A percentile compares a stretch with the other conserved stretches of the same genome.
Conservation (phyloP, 1,140 invertebrate genomes). For the Lanistes nyassanus region DNA sequence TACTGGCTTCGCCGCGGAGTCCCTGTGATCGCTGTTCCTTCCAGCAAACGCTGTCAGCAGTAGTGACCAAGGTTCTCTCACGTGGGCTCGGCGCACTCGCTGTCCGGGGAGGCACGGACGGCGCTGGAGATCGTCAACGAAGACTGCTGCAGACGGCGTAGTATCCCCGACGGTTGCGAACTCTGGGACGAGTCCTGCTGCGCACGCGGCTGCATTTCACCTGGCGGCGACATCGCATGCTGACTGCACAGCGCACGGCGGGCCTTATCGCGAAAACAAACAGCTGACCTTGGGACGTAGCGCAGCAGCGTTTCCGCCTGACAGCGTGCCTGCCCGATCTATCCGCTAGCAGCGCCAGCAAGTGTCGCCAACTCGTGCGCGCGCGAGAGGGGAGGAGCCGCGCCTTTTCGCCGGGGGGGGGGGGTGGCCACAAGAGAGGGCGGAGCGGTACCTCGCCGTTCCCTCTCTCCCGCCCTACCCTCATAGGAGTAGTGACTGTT, state of each 20-base stretch:
- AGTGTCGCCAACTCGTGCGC: constrained; percentile 1
- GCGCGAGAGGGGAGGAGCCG: not conserved
- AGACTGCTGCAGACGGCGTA: not conserved
- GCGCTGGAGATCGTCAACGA: not conserved
- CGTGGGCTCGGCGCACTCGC: not conserved
- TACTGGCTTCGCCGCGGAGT: too few species aligned
- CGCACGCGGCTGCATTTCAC: constrained; percentile 9
- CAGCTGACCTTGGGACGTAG: not conserved
- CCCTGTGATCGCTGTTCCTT: too few species aligned
- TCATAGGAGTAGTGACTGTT: not conserved
- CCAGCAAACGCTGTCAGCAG: not conserved
- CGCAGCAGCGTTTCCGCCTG: constrained; percentile 1
- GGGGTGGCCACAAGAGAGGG: too few species aligned
- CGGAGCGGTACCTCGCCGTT: not conserved
- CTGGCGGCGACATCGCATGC: constrained; percentile 11
- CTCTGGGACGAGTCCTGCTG: too few species aligned
- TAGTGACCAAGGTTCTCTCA: not conserved
- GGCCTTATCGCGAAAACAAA: constrained; percentile 20
- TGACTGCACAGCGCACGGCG: not conserved
- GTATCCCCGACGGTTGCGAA: too few species aligned
- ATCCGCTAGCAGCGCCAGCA: not conserved
- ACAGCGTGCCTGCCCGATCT: not conserved
- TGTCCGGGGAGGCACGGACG: not conserved
- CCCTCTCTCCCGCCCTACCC: not conserved
- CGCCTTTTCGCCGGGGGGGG: not conserved